A percentile compares a stretch with the other conserved stretches of the same genome.
Conservation (phyloP, 2,113 vertebrate species). For the Laticauda laticaudata region DNA sequence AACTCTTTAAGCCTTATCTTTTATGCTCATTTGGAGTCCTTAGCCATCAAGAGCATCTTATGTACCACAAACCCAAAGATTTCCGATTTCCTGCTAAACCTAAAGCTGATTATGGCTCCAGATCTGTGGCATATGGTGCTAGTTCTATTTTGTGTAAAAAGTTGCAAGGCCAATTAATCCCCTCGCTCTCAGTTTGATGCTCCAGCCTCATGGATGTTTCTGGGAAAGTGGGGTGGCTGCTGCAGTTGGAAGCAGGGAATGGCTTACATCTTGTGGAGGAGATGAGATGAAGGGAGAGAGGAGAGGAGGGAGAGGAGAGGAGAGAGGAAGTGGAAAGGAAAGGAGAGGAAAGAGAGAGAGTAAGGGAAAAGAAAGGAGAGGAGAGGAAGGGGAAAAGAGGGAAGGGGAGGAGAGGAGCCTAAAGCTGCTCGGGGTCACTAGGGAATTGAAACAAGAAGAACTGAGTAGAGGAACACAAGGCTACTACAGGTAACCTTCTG, state of each 20-base stretch:
- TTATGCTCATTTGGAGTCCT: conserved; percentile 51
- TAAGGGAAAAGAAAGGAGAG: too few relatives aligned
- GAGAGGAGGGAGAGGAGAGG: too few relatives aligned
- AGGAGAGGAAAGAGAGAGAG: too few relatives aligned
- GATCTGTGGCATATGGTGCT: conserved; percentile 54
- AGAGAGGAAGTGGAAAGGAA: too few relatives aligned
- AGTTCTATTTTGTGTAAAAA: conserved; percentile 15
- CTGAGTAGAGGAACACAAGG: neutral
- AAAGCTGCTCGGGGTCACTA: neutral
- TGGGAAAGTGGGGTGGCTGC: neutral
- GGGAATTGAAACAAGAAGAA: neutral
- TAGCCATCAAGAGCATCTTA: conserved; percentile 55
- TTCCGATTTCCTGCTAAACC: conserved; percentile 61
- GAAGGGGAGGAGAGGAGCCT: too few relatives aligned
- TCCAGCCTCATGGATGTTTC: neutral
- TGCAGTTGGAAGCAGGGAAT: neutral
- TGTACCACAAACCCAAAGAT: conserved; percentile 60
- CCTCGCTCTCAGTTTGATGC: neutral
- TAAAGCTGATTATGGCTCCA: conserved; percentile 59
- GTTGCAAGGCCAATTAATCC: conserved; percentile 38
- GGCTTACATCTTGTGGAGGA: neutral
- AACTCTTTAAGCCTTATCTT: conserved; percentile 62
- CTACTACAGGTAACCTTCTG: neutral
- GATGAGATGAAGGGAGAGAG: too few relatives aligned
- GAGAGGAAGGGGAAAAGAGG: too few relatives aligned